Conservation (phyloP, 2,113 vertebrate genomes). For the Odontesthes bonariensis region DNA sequence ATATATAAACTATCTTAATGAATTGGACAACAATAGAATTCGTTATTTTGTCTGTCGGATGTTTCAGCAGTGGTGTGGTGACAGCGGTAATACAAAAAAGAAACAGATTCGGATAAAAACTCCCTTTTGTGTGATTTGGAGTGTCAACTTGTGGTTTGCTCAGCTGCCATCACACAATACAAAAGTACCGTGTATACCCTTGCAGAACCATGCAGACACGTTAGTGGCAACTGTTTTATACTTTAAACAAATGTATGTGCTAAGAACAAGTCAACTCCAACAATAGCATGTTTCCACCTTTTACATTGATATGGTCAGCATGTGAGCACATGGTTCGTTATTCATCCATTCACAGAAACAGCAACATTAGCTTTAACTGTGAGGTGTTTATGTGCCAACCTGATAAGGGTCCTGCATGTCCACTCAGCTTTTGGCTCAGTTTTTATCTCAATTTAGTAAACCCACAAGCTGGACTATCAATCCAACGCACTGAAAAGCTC, state of each 20-base stretch:
- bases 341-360: neutral
- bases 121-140: neutral
- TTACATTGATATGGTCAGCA: neutral
- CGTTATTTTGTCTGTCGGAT: neutral
- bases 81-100: neutral
- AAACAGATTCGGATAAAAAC: slow-evolving; percentile 2
- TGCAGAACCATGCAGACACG: no score
- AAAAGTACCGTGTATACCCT: neutral
- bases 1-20: neutral
- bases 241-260: neutral
- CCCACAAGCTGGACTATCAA: neutral
- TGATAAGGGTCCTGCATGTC: neutral
- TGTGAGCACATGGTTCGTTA: neutral
- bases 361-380: neutral
- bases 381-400: neutral
- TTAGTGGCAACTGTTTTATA: neutral
- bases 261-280: neutral
- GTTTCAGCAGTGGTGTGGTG: neutral
- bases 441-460: neutral
- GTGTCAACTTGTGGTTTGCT: neutral
- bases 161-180: neutral
- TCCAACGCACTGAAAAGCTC: neutral
- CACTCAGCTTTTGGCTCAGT: neutral
- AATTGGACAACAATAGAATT: neutral
- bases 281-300: neutral